Conservation (phyloP, 92 coral and sea anemone genomes). For the Umimayanthus chanpuru region DNA sequence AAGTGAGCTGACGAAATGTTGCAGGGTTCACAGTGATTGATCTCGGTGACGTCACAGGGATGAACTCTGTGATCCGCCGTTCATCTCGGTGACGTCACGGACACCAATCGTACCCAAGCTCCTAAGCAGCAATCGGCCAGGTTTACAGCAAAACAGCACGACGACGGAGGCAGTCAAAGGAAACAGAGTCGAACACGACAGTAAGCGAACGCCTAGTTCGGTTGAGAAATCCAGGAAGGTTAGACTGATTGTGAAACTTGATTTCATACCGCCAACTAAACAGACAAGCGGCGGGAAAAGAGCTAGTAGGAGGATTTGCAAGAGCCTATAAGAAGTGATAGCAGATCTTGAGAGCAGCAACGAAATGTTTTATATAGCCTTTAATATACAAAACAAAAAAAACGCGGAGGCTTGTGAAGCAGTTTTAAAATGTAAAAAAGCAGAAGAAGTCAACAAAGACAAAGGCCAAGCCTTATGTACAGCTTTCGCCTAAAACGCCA, state of each 20-base stretch:
- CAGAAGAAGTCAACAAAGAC: no score
- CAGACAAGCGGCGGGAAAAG: slow-evolving; percentile 45
- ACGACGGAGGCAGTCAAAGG: neutral
- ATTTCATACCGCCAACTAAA: slow-evolving; percentile 38
- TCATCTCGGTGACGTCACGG: no score
- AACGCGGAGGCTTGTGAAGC: slow-evolving; percentile 23
- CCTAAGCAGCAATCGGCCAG: no score
- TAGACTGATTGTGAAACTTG: slow-evolving; percentile 31
- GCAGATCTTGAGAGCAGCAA: slow-evolving; percentile 38
- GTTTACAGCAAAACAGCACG: neutral
- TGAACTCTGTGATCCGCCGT: no score
- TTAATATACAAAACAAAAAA: neutral
- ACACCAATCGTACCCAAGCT: no score
- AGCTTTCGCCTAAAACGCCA: no score
- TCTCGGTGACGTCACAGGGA: no score
- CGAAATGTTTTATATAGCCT: neutral
- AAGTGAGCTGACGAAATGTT: neutral
- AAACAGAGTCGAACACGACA: neutral
- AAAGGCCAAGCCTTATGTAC: no score
- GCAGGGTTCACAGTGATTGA: neutral
- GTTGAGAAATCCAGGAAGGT: slow-evolving; percentile 10
- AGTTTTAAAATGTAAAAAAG: neutral
- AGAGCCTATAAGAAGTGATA: slow-evolving; percentile 36
- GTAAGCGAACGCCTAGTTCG: neutral
- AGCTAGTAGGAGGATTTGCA: slow-evolving; percentile 34